A percentile compares a stretch with the other conserved stretches of the same genome.
These are phyloP conservation scores for Limnephilus auricula DNA, from an alignment of 2,888 invertebrate species.

Conservation along the genomic window DNA sequence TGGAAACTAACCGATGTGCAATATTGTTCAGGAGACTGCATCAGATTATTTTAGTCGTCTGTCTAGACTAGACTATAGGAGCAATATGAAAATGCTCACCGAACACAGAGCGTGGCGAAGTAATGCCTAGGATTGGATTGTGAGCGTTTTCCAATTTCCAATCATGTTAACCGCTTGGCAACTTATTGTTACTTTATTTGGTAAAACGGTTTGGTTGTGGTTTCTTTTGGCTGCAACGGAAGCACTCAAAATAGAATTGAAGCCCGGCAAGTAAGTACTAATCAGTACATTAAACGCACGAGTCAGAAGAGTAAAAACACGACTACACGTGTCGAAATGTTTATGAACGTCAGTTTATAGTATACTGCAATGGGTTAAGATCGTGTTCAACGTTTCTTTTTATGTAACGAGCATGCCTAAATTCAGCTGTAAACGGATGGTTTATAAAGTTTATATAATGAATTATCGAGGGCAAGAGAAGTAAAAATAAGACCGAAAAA, in stretches of 20 bases:
- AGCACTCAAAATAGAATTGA: not conserved
- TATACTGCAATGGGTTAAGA: not conserved
- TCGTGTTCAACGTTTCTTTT: not conserved
- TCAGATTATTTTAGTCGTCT: conserved; percentile 13
- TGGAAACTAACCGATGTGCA: not conserved
- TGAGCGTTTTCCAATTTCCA: not conserved
- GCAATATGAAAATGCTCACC: not conserved
- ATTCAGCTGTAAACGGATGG: not conserved
- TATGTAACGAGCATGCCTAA: not conserved
- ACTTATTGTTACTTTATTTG: not conserved
- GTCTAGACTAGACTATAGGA: not conserved
- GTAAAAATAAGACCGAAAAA: not conserved
- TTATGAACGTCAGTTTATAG: not conserved
- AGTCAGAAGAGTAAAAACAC: not conserved
- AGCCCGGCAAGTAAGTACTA: not conserved
- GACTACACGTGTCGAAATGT: not conserved
- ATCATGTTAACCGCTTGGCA: not conserved
- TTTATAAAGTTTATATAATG: not conserved
- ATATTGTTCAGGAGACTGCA: not conserved
- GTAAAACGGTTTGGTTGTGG: not conserved
- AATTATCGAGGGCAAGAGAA: not conserved
- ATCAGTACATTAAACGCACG: not conserved
- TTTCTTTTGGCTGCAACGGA: not conserved
- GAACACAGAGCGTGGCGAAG: not conserved
- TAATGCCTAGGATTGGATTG: not conserved